phyloP scores from a whole-genome alignment of 2,888 invertebrate genomes.

The Parnassius smintheus region DNA sequence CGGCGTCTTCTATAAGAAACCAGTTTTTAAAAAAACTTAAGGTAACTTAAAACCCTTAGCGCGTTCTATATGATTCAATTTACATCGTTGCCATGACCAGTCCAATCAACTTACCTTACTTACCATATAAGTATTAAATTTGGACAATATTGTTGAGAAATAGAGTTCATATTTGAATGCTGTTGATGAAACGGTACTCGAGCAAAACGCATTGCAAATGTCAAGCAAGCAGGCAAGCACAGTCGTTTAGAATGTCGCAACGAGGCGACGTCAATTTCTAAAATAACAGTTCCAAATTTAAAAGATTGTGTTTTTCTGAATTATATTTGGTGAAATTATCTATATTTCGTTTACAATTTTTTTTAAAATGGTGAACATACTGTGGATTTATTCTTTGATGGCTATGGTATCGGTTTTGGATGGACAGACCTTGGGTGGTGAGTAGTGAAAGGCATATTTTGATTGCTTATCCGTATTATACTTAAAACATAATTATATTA shows the following conservation, averaged over 20 bases:
- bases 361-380: conserved; percentile 50
- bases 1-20: conserved; percentile 33
- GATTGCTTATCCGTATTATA: conserved; percentile 27
- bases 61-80: conserved; percentile 12
- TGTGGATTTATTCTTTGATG: conserved; percentile 47
- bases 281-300: conserved; percentile 35
- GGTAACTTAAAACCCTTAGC: conserved; percentile 28
- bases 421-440: conserved; percentile 70
- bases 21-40: conserved; percentile 27
- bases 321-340: conserved; percentile 11
- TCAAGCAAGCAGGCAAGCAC: conserved; percentile 39
- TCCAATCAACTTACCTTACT: conserved; percentile 38
- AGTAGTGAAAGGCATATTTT: conserved; percentile 73
- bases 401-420: conserved; percentile 52
- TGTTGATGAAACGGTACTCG: conserved; percentile 32
- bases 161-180: conserved; percentile 33
- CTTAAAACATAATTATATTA: conserved; percentile 7
- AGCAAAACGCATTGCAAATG: conserved; percentile 48
- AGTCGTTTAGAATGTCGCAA: conserved; percentile 46
- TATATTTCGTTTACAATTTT: conserved; percentile 25
- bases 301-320: conserved; percentile 28
- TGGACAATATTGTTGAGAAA: fast-evolving
- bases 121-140: conserved; percentile 20
- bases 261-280: conserved; percentile 44
- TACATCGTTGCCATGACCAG: conserved; percentile 3